These are phyloP conservation scores for Halcyon senegalensis DNA, from an alignment of 2,113 vertebrate genomes.

Conservation along the genomic window DNA sequence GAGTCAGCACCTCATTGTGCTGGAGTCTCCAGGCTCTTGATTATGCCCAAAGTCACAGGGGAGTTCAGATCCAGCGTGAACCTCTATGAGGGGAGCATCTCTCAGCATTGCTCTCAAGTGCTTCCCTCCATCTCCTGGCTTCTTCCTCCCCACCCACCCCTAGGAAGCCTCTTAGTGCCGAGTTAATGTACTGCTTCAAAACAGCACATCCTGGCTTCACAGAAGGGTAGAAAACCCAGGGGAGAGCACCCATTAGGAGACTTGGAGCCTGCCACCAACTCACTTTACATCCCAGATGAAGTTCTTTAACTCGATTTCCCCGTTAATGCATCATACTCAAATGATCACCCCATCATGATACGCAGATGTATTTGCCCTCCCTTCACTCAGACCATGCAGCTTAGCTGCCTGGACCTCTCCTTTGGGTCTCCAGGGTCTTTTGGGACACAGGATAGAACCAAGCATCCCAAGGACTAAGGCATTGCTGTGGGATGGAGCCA, in stretches of 20 bases:
- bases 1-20: neutral
- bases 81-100: neutral
- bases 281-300: neutral
- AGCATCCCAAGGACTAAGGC: neutral
- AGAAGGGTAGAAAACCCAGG: neutral
- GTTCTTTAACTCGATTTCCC: neutral
- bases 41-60: neutral
- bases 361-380: neutral
- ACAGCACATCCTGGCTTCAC: neutral
- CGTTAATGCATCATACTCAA: neutral
- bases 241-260: conserved; percentile 7
- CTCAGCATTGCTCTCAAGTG: neutral
- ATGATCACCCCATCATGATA: neutral
- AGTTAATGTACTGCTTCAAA: neutral
- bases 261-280: neutral
- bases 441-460: neutral
- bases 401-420: neutral
- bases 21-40: neutral
- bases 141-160: neutral
- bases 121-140: neutral
- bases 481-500: neutral
- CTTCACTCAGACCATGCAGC: neutral
- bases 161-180: neutral
- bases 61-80: neutral
- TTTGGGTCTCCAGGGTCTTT: neutral